Percentiles rank a stretch among this genome's conserved stretches.
phyloP scores from a whole-genome alignment of 64 coral and sea anemone genomes.

The Pocillopora verrucosa region DNA sequence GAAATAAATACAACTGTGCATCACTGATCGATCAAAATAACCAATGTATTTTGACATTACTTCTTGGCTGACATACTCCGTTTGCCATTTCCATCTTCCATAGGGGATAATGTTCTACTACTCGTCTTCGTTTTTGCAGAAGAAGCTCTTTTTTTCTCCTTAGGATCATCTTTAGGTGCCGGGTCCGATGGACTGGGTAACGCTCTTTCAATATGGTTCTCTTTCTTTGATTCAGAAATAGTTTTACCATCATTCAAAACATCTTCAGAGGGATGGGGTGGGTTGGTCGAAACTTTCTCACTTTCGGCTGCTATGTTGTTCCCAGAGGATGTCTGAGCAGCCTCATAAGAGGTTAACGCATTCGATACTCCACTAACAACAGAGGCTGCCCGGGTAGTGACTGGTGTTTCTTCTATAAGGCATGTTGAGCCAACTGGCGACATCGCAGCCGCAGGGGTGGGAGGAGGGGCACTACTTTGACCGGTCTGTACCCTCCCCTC shows the following conservation, averaged over 20 bases:
- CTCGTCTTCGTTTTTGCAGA: background rate
- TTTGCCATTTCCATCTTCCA: background rate
- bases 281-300: background rate
- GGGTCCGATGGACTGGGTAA: background rate
- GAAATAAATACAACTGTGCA: background rate
- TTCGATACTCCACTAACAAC: background rate
- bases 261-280: background rate
- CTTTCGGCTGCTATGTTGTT: background rate
- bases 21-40: background rate
- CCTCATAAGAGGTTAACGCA: background rate
- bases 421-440: conserved; percentile 44
- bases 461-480: conserved; percentile 54
- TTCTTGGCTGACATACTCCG: background rate
- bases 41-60: background rate
- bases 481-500: conserved; percentile 24
- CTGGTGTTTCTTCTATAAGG: background rate
- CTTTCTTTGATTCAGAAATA: background rate
- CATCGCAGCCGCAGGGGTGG: conserved; percentile 49
- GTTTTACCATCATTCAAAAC: background rate
- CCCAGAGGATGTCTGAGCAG: background rate
- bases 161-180: background rate
- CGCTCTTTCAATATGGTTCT: background rate
- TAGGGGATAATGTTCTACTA: conserved; percentile 4
- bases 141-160: background rate
- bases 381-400: background rate